Percentiles rank a stretch among this genome's conserved stretches.
phyloP scores from a whole-genome alignment of 2,888 invertebrate genomes.

The Leptarthrus brevirostris region DNA sequence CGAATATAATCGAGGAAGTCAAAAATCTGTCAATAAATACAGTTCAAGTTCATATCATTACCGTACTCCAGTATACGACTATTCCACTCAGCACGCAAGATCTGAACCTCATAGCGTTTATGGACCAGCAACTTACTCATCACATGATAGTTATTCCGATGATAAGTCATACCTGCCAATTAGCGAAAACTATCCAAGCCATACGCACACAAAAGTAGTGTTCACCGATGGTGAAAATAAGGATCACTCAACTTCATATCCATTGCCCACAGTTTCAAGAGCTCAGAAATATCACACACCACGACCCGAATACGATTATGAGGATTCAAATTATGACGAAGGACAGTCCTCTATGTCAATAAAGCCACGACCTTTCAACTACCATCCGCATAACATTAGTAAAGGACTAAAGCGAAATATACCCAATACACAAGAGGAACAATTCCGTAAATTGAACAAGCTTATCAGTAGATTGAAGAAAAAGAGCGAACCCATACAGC shows the following conservation, averaged over 20 bases:
- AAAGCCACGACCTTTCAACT: slow-evolving; percentile 63
- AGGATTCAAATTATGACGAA: slow-evolving; percentile 9
- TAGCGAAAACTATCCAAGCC: slow-evolving; percentile 64
- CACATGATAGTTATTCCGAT: slow-evolving; percentile 1
- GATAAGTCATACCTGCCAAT: slow-evolving; percentile 48
- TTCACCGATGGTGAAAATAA: slow-evolving; percentile 58
- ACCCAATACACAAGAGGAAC: slow-evolving; percentile 53
- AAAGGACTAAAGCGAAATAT: slow-evolving; percentile 51
- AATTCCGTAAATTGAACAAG: slow-evolving; percentile 22
- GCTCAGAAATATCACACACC: slow-evolving; percentile 56
- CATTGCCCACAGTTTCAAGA: slow-evolving; percentile 59
- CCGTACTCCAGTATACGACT: slow-evolving; percentile 19
- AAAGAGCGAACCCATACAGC: neutral
- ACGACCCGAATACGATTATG: slow-evolving; percentile 7
- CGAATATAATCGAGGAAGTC: slow-evolving; percentile 15
- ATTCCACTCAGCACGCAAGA: slow-evolving; percentile 1
- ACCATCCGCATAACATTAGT: slow-evolving; percentile 61
- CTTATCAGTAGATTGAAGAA: slow-evolving; percentile 17
- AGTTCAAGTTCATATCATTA: slow-evolving; percentile 11
- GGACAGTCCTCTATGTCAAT: slow-evolving; percentile 56
- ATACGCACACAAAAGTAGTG: slow-evolving; percentile 64
- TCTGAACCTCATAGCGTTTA: slow-evolving; percentile 29
- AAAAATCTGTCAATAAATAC: slow-evolving; percentile 9
- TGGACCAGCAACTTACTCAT: slow-evolving; percentile 8
- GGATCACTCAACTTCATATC: slow-evolving; percentile 60